These are phyloP conservation scores for Erebia palarica DNA, from an alignment of 2,888 invertebrate species.

Conservation along the genomic window DNA sequence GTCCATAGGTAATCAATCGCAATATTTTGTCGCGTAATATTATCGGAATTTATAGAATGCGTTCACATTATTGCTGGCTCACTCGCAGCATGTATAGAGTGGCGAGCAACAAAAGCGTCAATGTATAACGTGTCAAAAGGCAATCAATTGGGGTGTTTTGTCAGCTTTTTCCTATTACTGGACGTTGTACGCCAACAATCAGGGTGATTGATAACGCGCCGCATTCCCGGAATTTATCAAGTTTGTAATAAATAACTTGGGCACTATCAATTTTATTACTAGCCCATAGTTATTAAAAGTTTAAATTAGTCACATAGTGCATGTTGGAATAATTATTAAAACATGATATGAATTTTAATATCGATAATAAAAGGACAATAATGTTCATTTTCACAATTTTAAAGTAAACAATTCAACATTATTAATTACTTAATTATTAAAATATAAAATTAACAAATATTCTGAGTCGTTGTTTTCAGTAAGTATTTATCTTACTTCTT, in stretches of 20 bases:
- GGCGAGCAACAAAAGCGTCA: constrained; percentile 17
- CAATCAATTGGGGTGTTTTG: constrained; percentile 15
- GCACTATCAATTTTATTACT: constrained; percentile 25
- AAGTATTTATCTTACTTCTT: too few species aligned
- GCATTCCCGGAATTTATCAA: constrained; percentile 39
- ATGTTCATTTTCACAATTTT: neutral
- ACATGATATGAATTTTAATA: neutral
- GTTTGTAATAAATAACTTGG: constrained; percentile 37
- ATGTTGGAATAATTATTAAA: neutral
- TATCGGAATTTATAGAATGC: constrained; percentile 16
- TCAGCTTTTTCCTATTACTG: constrained; percentile 26
- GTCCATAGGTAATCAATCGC: constrained; percentile 25
- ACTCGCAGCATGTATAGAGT: neutral
- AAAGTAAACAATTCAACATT: neutral
- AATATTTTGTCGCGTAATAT: constrained; percentile 31
- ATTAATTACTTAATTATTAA: too few species aligned
- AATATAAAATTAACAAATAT: too few species aligned
- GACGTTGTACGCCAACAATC: constrained; percentile 30
- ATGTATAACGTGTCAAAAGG: constrained; percentile 10
- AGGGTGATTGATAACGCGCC: constrained; percentile 38
- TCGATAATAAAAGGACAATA: neutral
- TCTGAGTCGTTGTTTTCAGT: too few species aligned
- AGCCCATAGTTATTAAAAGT: neutral
- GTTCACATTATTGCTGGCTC: constrained; percentile 1
- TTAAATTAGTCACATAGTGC: neutral